Conservation (phyloP, 2,888 invertebrate species). For the Microctonus brassicae region DNA sequence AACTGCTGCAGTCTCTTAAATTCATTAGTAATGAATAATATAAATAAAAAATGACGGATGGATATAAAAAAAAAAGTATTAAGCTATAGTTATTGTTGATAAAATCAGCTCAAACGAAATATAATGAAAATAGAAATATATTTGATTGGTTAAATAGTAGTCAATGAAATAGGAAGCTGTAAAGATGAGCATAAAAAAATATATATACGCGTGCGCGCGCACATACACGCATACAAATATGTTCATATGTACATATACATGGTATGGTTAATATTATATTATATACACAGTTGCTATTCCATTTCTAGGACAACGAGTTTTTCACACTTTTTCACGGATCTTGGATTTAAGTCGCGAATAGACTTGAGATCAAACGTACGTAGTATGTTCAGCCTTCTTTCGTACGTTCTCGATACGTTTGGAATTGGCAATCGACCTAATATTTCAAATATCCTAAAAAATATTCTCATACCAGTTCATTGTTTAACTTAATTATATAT, state of each 20-base stretch:
- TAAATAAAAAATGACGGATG: background rate
- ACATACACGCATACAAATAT: constrained; percentile 20
- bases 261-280: no score
- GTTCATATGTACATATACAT: constrained; percentile 43
- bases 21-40: no score
- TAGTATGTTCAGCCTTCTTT: constrained; percentile 56
- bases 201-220: constrained; percentile 39
- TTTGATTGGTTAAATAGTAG: background rate
- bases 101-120: background rate
- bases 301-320: constrained; percentile 65
- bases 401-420: constrained; percentile 44
- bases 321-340: constrained; percentile 63
- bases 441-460: constrained; percentile 35
- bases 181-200: constrained; percentile 27
- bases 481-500: no score
- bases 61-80: background rate
- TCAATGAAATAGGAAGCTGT: background rate
- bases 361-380: constrained; percentile 6
- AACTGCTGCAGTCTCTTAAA: no score
- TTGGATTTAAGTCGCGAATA: constrained; percentile 27
- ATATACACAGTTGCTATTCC: constrained; percentile 52
- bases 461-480: constrained; percentile 9
- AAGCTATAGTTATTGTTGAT: background rate
- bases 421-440: constrained; percentile 30
- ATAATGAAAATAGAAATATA: background rate